A percentile compares a stretch with the other conserved stretches of the same genome.
phyloP scores from a whole-genome alignment of 1,140 invertebrate genomes.

The Heliconius himera region DNA sequence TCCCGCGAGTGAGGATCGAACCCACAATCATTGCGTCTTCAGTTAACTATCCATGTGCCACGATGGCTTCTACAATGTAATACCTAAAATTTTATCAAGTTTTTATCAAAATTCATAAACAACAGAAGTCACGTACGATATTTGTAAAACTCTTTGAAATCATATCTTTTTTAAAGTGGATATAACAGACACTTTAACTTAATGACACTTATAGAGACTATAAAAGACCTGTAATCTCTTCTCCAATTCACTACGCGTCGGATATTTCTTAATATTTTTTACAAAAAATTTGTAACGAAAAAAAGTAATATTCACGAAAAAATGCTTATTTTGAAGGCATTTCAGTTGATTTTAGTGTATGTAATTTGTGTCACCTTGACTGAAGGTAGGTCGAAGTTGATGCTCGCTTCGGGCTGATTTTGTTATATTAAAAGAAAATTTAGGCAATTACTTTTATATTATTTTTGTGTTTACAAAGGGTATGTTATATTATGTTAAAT shows the following conservation, averaged over 20 bases:
- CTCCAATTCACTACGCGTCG: not conserved
- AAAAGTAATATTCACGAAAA: not conserved
- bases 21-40: no score
- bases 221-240: not conserved
- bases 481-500: no score
- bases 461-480: no score
- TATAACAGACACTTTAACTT: not conserved
- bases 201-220: not conserved
- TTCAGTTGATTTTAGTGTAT: not conserved
- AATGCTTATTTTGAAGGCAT: not conserved
- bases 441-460: no score
- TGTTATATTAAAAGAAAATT: no score
- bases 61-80: not conserved
- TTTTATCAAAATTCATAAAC: conserved; percentile 10
- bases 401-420: not conserved
- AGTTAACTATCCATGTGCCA: not conserved
- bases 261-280: no score
- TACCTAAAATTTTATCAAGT: not conserved
- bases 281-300: no score
- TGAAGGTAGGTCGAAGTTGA: not conserved
- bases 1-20: no score
- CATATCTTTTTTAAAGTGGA: not conserved
- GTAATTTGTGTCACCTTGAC: not conserved
- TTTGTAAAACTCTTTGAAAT: conserved; percentile 7
- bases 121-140: conserved; percentile 4